Conservation (phyloP, 2,113 vertebrate genomes). For the Hemicordylus capensis region DNA sequence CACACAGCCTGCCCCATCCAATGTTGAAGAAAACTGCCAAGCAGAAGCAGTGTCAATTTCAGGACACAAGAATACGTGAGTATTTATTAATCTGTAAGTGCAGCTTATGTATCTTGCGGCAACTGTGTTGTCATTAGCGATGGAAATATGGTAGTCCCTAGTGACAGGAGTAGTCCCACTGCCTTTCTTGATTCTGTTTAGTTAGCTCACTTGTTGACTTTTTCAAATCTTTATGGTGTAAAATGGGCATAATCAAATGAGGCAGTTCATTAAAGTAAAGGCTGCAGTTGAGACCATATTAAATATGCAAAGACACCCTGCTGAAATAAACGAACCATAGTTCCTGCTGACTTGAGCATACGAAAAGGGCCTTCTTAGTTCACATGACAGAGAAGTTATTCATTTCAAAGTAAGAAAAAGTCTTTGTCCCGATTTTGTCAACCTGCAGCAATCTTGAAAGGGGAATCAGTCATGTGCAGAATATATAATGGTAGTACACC, state of each 20-base stretch:
- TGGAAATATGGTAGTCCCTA: constrained; percentile 17
- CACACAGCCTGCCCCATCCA: too few species aligned
- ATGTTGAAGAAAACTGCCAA: constrained; percentile 17
- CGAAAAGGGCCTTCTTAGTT: neutral
- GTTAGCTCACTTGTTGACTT: constrained; percentile 6
- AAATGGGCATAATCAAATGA: neutral
- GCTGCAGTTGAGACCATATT: neutral
- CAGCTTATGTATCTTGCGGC: neutral
- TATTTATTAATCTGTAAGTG: neutral
- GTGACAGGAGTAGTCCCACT: neutral
- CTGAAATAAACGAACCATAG: neutral
- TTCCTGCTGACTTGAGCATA: neutral
- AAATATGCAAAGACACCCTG: neutral
- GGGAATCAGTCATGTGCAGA: neutral
- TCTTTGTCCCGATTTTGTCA: neutral
- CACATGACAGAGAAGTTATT: neutral
- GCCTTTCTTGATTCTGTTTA: constrained; percentile 23
- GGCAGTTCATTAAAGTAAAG: neutral
- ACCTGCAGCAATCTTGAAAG: neutral
- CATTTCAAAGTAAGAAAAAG: neutral
- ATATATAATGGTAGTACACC: neutral
- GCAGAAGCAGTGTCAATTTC: constrained; percentile 1
- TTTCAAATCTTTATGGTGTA: neutral
- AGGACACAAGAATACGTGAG: constrained; percentile 10
- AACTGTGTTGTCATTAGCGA: too few species aligned